A percentile compares a stretch with the other conserved stretches of the same genome.
These are phyloP conservation scores for Psammodynastes pulverulentus DNA, from an alignment of 2,113 vertebrate genomes.

Conservation along the genomic window DNA sequence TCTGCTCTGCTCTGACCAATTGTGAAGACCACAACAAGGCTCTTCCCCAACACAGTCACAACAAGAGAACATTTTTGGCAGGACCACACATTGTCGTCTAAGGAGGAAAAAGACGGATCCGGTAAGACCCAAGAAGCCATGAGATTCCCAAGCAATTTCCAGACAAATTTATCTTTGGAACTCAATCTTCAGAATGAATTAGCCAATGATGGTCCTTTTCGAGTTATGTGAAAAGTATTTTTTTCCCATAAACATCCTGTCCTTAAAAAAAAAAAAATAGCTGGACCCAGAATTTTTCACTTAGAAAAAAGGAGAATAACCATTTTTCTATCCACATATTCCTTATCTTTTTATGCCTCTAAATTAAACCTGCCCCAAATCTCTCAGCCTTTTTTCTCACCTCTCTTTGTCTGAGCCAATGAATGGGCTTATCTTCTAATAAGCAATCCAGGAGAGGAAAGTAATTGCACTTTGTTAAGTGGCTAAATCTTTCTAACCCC, in stretches of 20 bases:
- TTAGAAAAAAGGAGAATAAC: not conserved
- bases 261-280: not conserved
- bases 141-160: not conserved
- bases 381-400: not conserved
- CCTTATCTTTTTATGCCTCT: not conserved
- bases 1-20: not conserved
- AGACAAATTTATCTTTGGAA: not conserved
- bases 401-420: not conserved
- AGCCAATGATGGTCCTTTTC: not conserved
- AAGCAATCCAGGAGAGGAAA: not conserved
- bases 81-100: too few species aligned
- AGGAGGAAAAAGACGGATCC: not conserved
- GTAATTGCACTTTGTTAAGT: not conserved
- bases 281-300: not conserved
- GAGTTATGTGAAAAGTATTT: not conserved
- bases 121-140: not conserved
- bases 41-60: not conserved
- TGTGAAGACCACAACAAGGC: not conserved
- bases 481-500: not conserved
- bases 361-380: not conserved
- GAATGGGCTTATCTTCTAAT: not conserved
- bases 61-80: not conserved
- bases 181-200: not conserved
- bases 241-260: not conserved
- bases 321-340: not conserved